Base-by-base conservation (phyloP, 2,888 invertebrate species). In the Eremobia ochroleuca region DNA sequence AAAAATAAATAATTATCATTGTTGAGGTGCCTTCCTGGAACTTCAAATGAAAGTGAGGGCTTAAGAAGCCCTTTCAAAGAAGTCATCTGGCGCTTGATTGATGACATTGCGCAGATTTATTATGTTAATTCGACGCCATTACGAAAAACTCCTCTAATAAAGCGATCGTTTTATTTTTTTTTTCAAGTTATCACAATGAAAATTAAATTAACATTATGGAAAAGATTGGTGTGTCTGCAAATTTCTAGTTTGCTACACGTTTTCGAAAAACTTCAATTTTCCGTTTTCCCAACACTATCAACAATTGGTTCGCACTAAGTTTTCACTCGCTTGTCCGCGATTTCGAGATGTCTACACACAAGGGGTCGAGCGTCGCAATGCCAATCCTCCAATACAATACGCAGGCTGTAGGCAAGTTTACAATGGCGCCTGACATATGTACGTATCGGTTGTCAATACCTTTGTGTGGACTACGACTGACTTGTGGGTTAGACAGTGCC, bases 21-120 rank as follows among this genome's bases (percentile, higher is more conserved):
- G 91, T 91, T 80, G 43, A 73, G 62, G 83, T 80, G 86, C 86
- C 76, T 87, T 83, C 62, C 79, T 76, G 79, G 77, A 91, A 90
- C 90, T 92, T 90, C 92, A 94, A 93, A 95, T 95, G 96, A 96
- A 96, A 96, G 96, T 94, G 94, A 96, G 94, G 91, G 96, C 96
- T 96, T 96, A 96, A 85, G 94, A 95, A 94, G 92, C 94, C 94
- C 91, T 95, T 95, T 92, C 92, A 94, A 94, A 94, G 94, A 94
- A 95, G 93, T 94, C 95, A 94, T 93, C 94, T 91, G 90, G 86
- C 84, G 73, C 87, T 92, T 96, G 96, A 96, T 96, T 96, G 96
- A 96, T 96, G 95, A 92, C 78, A 77, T 78, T 88, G 77, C 88
- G 85, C 92, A 95, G 96, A 96, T 96, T 96, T 96, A 96, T 94